Evolutionary conservation across 2,797 vertebrate genomes (phyloP).

Genomic region (Gymnocypris eckloni): DNA sequence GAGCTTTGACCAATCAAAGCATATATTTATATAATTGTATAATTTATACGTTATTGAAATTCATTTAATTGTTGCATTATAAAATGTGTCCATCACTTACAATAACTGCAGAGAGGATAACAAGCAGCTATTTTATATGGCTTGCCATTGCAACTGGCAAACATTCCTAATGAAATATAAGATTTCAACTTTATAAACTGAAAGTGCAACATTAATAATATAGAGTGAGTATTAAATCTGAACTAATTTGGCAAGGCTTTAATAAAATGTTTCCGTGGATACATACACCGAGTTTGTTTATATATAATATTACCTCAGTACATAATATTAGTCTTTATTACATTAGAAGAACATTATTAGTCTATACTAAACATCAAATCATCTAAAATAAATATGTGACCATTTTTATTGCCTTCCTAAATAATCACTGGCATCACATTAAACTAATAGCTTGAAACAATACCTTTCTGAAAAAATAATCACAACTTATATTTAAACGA

Average conservation of each 20-base stretch:
- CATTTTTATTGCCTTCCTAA: background rate
- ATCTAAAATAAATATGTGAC: slow-evolving; percentile 5
- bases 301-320: background rate
- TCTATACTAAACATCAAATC: background rate
- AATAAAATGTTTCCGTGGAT: background rate
- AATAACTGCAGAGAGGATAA: background rate
- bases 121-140: background rate
- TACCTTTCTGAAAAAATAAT: background rate
- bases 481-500: background rate
- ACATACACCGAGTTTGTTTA: background rate
- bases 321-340: background rate
- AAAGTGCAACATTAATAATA: background rate
- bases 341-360: background rate
- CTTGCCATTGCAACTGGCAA: background rate
- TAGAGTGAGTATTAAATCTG: background rate
- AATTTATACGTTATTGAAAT: background rate
- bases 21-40: background rate
- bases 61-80: background rate
- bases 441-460: background rate
- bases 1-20: background rate
- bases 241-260: background rate
- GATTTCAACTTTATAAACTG: background rate
- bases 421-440: background rate
- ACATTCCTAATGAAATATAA: background rate
- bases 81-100: background rate